These are phyloP conservation scores for Nezara viridula DNA, from an alignment of 2,888 invertebrate species.

Conservation along the genomic window DNA sequence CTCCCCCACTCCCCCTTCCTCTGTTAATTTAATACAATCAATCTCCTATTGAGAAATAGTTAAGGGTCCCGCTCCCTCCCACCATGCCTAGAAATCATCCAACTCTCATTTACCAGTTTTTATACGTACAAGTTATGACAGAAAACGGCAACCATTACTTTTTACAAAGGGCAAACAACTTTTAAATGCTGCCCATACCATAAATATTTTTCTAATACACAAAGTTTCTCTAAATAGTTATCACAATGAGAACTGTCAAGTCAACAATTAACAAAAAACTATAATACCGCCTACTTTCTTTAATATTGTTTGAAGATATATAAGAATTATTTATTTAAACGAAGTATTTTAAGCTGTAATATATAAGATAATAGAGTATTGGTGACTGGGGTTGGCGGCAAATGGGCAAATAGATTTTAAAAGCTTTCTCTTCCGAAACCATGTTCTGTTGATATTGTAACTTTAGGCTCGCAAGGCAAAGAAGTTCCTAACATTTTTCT, in stretches of 20 bases:
- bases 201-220: too few relatives aligned
- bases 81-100: neutral
- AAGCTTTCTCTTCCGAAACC: neutral
- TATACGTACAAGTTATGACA: neutral
- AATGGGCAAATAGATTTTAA: neutral
- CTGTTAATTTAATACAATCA: conserved; percentile 48
- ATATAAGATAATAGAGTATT: too few relatives aligned
- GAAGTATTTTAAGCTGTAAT: too few relatives aligned
- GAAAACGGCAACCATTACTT: neutral
- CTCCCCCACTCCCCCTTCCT: neutral
- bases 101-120: neutral
- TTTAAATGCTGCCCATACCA: too few relatives aligned
- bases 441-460: neutral
- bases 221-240: too few relatives aligned
- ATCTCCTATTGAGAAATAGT: conserved; percentile 50
- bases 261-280: too few relatives aligned
- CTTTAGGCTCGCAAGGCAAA: neutral
- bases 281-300: too few relatives aligned
- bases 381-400: too few relatives aligned
- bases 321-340: too few relatives aligned
- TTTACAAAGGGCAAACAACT: neutral
- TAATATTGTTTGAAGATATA: too few relatives aligned
- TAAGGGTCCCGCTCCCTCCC: neutral
- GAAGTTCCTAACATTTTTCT: neutral
- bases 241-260: too few relatives aligned